phyloP scores from a whole-genome alignment of 1,140 invertebrate species.

The Drosophila murphyi region DNA sequence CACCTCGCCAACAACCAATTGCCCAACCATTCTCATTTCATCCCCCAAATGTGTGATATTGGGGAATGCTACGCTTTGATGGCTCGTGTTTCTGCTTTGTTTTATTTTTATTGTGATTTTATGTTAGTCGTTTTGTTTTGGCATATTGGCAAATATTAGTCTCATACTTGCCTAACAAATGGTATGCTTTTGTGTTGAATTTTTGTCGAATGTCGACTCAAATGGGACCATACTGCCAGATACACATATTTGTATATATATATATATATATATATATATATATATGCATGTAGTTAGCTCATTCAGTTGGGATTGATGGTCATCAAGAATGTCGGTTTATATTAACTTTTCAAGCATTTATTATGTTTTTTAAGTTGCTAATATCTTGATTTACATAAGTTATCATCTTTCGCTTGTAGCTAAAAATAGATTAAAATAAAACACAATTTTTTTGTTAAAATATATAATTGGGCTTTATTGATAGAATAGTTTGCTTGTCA shows the following conservation, averaged over 20 bases:
- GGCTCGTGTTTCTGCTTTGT: constrained; percentile 44
- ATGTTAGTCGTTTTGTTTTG: constrained; percentile 68
- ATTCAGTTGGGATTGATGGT: not conserved
- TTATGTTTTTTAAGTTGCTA: not conserved
- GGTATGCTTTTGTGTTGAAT: constrained; percentile 58
- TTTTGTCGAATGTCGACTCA: constrained; percentile 11
- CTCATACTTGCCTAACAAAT: constrained; percentile 56
- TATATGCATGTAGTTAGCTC: not conserved
- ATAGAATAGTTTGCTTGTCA: not conserved
- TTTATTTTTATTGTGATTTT: constrained; percentile 76
- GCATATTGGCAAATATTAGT: constrained; percentile 74
- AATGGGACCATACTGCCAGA: not conserved
- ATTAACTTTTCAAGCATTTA: not conserved
- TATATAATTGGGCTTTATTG: constrained; percentile 6
- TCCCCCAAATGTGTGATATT: constrained; percentile 31
- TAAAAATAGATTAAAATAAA: too few relatives aligned
- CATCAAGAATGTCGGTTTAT: not conserved
- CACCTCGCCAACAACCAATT: not conserved
- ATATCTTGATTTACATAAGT: too few relatives aligned
- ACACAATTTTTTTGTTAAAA: not conserved
- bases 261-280: not conserved
- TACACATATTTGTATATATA: not conserved
- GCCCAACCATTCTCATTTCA: constrained; percentile 9
- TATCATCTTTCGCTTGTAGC: too few relatives aligned
- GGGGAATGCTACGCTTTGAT: constrained; percentile 25